A percentile compares a stretch with the other conserved stretches of the same genome.
Conservation (phyloP, 2,888 invertebrate species). For the Hydraecia micacea region DNA sequence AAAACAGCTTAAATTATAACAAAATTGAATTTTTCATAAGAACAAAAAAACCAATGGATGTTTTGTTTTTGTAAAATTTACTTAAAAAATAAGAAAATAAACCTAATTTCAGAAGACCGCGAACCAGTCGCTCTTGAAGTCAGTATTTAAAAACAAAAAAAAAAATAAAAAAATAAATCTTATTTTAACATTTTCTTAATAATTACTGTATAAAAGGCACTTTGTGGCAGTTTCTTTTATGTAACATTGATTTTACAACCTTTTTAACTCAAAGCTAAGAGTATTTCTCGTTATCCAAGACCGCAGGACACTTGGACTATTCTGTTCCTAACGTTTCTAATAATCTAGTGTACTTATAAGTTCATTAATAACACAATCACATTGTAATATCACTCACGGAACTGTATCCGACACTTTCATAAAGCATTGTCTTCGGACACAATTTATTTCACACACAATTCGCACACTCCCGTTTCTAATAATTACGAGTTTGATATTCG, state of each 20-base stretch:
- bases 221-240: constrained; percentile 88
- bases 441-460: constrained; percentile 78
- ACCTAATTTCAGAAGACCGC: constrained; percentile 78
- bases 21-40: constrained; percentile 68
- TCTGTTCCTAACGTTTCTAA: constrained; percentile 75
- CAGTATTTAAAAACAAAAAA: constrained; percentile 64
- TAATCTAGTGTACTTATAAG: constrained; percentile 85
- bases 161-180: constrained; percentile 69
- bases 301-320: constrained; percentile 63
- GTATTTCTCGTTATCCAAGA: constrained; percentile 80
- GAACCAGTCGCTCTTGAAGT: constrained; percentile 85
- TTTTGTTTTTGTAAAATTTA: constrained; percentile 63
- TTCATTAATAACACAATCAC: constrained; percentile 89
- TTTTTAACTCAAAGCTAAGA: constrained; percentile 81
- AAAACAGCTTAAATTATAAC: constrained; percentile 83
- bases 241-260: constrained; percentile 82
- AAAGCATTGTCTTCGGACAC: constrained; percentile 84
- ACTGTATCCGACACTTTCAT: constrained; percentile 81
- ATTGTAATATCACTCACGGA: constrained; percentile 89
- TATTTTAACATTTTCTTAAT: constrained; percentile 72
- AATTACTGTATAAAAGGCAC: constrained; percentile 88
- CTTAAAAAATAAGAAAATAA: constrained; percentile 69
- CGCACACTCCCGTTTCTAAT: constrained; percentile 78
- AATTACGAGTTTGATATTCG: constrained; percentile 78
- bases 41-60: constrained; percentile 68